phyloP scores from a whole-genome alignment of 2,888 invertebrate genomes.

The Tenodera sinensis region DNA sequence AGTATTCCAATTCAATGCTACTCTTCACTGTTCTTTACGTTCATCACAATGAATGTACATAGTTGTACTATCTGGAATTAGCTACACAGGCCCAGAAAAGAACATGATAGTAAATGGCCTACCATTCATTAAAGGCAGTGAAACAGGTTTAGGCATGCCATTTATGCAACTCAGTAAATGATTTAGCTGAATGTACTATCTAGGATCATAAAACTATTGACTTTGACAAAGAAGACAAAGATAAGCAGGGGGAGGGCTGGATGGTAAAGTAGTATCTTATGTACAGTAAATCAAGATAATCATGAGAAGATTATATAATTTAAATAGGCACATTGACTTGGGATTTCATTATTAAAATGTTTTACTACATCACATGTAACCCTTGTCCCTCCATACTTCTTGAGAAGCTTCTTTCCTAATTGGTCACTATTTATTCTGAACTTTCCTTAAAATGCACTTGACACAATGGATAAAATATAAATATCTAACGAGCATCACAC shows the following conservation, averaged over 20 bases:
- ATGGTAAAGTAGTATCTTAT: neutral
- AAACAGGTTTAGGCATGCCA: neutral
- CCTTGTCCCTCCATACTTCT: neutral
- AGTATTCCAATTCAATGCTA: no score
- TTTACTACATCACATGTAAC: conserved; percentile 19
- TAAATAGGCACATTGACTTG: conserved; percentile 33
- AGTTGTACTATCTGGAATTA: neutral
- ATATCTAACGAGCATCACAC: conserved; percentile 18
- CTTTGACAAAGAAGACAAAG: neutral
- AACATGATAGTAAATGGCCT: neutral
- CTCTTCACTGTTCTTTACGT: no score
- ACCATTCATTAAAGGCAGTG: neutral
- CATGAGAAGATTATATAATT: conserved; percentile 23
- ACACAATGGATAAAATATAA: conserved; percentile 22
- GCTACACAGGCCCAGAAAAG: neutral
- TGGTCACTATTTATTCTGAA: neutral
- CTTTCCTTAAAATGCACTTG: conserved; percentile 13
- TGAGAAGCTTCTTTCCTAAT: neutral
- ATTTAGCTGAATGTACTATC: neutral
- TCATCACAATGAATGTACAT: no score
- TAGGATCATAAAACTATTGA: neutral
- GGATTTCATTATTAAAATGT: conserved; percentile 27
- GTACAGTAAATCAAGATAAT: neutral
- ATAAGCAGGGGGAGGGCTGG: neutral
- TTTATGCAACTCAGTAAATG: neutral